These are phyloP conservation scores for Corythaixoides concolor DNA, from an alignment of 2,113 vertebrate genomes.

Conservation along the genomic window DNA sequence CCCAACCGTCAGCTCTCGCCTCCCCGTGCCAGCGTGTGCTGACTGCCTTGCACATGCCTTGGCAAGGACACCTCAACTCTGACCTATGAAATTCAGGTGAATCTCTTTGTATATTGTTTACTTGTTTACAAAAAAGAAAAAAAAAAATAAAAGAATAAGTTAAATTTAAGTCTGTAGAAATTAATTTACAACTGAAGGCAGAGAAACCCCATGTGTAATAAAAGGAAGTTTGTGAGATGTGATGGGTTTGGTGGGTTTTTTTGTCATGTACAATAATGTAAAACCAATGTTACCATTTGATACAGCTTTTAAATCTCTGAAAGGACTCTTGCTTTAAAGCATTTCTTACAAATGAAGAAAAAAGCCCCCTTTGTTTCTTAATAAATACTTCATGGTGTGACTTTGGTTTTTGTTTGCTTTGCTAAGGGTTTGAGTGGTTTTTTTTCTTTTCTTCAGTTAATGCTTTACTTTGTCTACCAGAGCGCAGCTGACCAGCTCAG, in stretches of 20 bases:
- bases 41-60: slow-evolving; percentile 48
- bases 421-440: background rate
- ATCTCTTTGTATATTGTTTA: slow-evolving; percentile 70
- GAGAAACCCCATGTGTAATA: slow-evolving; percentile 50
- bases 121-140: slow-evolving; percentile 44
- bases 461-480: background rate
- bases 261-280: slow-evolving; percentile 69
- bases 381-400: slow-evolving; percentile 81
- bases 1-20: background rate
- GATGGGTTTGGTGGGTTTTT: background rate
- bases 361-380: slow-evolving; percentile 70
- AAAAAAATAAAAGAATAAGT: slow-evolving; percentile 47
- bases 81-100: slow-evolving; percentile 61
- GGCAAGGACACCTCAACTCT: slow-evolving; percentile 6
- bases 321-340: slow-evolving; percentile 63
- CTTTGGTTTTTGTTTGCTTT: slow-evolving; percentile 29
- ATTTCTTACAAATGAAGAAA: slow-evolving; percentile 69
- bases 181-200: slow-evolving; percentile 59
- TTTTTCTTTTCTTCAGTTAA: background rate
- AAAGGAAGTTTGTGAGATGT: slow-evolving; percentile 58
- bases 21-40: background rate
- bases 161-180: slow-evolving; percentile 70
- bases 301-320: slow-evolving; percentile 57
- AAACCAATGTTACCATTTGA: slow-evolving; percentile 64
- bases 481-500: background rate